Evolutionary conservation across 53 echinoderm and acorn worm genomes (phyloP), one percentile per base, ranked within the genome.

Genomic region (Astropecten irregularis): DNA sequence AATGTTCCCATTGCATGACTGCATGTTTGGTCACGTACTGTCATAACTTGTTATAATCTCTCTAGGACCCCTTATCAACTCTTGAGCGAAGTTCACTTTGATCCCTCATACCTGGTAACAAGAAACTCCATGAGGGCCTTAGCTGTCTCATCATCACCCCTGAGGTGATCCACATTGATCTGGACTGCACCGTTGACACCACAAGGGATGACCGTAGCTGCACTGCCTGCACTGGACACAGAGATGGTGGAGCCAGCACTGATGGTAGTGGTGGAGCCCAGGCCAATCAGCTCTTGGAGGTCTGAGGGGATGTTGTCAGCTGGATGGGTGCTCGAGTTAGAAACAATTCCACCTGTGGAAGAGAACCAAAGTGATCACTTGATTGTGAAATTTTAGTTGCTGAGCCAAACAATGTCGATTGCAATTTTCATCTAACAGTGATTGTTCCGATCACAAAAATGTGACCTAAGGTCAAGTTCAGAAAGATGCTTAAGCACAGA

Each of bases 111-210:
- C 99, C 99, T 88, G 16, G 99, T 95, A 7, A 99, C 92, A 15
- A 99, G 88, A 50, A 99, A 99, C 44, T 99, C 99, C 85, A 99
- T 88, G 31, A 99, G 76, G 10, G 95, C 95, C 37, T 92, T 99
- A 25, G 95, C 89, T 2, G 92, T 92, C 60, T 99, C 99, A 27
- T 95, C 92, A 25, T 87, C 90, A 7, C 85, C 74, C 69, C 92
- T 88, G 42, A 92, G 52, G 33, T 90, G 87, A 38, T 92, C 99
- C n/a, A 92, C 92, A 64, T 91, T 91, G 71, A 86, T 82, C 55
- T 91, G 90, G 9, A 91, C 65, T 9, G 90, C 71, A 3, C 92
- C 76, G 38, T 40, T 59, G 46, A 87, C 58, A 32, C 89, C 89
- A 49, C 88, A 88, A 6, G 99, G 90, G 33, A 99, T 92, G 55